These are phyloP conservation scores for Dicrostonyx torquatus DNA, from an alignment of 2,797 vertebrate genomes.

Conservation along the genomic window DNA sequence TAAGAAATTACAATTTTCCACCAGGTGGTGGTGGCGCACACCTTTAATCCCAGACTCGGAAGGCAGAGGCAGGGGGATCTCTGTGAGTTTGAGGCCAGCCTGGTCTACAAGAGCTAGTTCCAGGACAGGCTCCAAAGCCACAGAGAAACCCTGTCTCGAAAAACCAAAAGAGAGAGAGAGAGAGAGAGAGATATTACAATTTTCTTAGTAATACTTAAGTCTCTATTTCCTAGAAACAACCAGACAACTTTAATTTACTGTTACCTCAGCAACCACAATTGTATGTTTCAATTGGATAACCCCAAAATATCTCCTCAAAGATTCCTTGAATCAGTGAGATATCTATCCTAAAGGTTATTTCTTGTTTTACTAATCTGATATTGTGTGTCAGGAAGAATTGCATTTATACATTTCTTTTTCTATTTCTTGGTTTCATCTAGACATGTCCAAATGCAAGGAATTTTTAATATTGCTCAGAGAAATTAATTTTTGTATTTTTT, in stretches of 20 bases:
- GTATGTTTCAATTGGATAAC: neutral
- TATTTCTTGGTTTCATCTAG: neutral
- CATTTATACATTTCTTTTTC: neutral
- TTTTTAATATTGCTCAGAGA: constrained; percentile 2
- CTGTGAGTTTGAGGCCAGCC: too few species aligned
- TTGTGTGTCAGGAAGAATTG: constrained; percentile 36
- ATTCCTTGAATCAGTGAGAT: neutral
- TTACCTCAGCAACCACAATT: neutral
- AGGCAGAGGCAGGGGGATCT: too few species aligned
- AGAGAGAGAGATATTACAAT: constrained; percentile 27
- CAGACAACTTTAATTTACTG: neutral
- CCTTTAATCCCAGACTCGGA: too few species aligned
- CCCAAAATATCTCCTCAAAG: neutral
- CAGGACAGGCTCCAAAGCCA: too few species aligned
- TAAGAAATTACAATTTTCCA: constrained; percentile 5
- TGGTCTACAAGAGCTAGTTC: too few species aligned
- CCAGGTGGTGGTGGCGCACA: too few species aligned
- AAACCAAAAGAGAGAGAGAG: too few species aligned
- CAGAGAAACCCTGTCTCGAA: too few species aligned
- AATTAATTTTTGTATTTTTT: constrained; percentile 46
- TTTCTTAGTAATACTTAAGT: neutral
- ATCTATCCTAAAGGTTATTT: neutral
- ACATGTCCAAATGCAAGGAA: constrained; percentile 53
- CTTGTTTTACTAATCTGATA: constrained; percentile 36
- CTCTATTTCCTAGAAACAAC: neutral